Evolutionary conservation across 2,113 vertebrate species (phyloP).

Genomic region (Phainopepla nitens): DNA sequence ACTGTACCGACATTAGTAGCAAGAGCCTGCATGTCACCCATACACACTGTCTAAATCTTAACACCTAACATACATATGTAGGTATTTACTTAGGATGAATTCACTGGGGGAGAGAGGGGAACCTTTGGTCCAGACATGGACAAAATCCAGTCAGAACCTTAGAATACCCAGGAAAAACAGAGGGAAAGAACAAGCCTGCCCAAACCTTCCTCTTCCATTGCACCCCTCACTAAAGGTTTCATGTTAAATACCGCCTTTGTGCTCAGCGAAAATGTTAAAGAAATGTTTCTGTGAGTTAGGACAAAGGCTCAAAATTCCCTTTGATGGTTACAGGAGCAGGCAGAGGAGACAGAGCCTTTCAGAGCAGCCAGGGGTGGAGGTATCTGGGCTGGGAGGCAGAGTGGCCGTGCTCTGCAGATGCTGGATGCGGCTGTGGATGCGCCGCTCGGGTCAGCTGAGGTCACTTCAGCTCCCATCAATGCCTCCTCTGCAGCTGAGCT

Average conservation of each 20-base stretch:
- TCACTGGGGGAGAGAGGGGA: not conserved
- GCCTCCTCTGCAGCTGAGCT: not conserved
- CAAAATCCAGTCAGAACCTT: not conserved
- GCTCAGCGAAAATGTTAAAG: not conserved
- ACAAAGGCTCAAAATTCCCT: not conserved
- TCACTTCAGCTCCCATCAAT: not conserved
- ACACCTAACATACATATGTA: not conserved
- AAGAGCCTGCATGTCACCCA: not conserved
- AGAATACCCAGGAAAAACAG: not conserved
- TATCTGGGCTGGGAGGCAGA: not conserved
- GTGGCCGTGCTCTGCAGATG: not conserved
- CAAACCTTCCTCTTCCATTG: not conserved
- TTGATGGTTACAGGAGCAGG: conserved; percentile 17
- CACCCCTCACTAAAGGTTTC: not conserved
- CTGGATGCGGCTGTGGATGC: not conserved
- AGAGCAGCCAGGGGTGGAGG: not conserved
- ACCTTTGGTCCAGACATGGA: not conserved
- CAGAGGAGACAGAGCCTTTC: not conserved
- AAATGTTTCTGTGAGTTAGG: not conserved
- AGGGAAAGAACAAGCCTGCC: not conserved
- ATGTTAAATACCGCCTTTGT: not conserved
- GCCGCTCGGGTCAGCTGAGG: not conserved
- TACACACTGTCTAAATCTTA: not conserved
- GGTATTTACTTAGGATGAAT: not conserved
- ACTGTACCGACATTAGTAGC: fast-evolving